Conservation (phyloP, 2,113 vertebrate genomes). For the Acinonyx jubatus region DNA sequence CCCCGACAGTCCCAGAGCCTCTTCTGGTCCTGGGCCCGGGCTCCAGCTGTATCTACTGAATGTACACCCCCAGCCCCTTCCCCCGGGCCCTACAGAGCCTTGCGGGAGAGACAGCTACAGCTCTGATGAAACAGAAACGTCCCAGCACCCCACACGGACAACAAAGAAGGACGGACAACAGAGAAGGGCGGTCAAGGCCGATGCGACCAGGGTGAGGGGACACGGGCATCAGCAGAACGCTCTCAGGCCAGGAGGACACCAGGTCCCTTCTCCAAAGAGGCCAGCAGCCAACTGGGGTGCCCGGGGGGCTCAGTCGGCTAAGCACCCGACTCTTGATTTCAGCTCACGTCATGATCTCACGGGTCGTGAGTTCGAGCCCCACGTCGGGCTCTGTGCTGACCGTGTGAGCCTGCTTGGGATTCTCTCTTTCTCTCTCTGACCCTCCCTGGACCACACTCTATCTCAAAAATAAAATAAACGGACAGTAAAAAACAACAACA, state of each 20-base stretch:
- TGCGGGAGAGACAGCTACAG: neutral
- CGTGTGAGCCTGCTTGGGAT: no score
- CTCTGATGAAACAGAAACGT: neutral
- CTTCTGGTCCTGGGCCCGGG: neutral
- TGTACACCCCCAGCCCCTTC: neutral
- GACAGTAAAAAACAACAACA: no score
- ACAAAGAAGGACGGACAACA: accelerated
- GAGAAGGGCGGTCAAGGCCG: accelerated
- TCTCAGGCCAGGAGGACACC: accelerated
- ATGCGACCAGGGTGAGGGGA: accelerated
- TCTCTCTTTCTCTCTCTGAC: no score
- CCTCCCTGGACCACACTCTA: no score
- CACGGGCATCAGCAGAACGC: accelerated
- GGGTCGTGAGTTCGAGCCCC: no score
- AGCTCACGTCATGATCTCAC: no score
- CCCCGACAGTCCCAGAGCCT: neutral
- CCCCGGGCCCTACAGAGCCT: neutral
- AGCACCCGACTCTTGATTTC: no score
- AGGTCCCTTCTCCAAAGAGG: neutral
- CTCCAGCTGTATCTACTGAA: neutral
- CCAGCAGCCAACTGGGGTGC: neutral
- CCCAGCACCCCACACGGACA: accelerated
- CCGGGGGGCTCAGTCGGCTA: no score
- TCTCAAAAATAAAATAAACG: no score
- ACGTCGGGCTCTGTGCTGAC: no score